Conservation (phyloP, 2,113 vertebrate species). For the Ascaphus truei region DNA sequence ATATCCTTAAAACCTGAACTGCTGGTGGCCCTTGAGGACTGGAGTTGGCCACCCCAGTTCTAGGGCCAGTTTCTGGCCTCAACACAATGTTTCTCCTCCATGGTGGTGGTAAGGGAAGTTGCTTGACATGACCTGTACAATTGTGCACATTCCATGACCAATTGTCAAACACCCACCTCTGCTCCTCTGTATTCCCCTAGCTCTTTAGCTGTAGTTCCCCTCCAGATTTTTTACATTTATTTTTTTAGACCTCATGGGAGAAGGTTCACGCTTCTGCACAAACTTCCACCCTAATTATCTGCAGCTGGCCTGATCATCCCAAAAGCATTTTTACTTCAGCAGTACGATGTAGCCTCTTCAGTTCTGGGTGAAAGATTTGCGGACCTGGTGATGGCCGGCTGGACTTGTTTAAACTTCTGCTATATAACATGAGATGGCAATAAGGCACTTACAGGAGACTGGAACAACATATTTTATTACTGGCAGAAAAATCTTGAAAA, state of each 20-base stretch:
- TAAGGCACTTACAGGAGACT: no score
- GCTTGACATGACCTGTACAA: background rate
- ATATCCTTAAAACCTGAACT: no score
- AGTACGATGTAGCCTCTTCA: background rate
- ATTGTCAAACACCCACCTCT: background rate
- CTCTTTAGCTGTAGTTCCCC: background rate
- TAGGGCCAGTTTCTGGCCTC: no score
- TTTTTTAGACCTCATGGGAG: background rate
- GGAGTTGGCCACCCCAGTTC: no score
- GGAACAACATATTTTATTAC: no score
- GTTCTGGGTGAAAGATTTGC: background rate
- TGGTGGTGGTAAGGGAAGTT: background rate
- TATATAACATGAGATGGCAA: no score
- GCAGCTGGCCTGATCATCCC: background rate
- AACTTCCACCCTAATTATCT: background rate
- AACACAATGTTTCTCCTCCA: no score
- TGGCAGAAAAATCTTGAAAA: no score
- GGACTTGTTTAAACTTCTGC: no score
- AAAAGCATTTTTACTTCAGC: background rate
- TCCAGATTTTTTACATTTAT: no score
- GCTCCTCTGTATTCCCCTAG: background rate
- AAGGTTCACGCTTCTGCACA: background rate
- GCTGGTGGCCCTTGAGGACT: no score
- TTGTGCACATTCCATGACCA: background rate
- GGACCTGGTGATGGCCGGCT: no score